Conservation (phyloP, 2,888 invertebrate species). For the Microplitis manilae region DNA sequence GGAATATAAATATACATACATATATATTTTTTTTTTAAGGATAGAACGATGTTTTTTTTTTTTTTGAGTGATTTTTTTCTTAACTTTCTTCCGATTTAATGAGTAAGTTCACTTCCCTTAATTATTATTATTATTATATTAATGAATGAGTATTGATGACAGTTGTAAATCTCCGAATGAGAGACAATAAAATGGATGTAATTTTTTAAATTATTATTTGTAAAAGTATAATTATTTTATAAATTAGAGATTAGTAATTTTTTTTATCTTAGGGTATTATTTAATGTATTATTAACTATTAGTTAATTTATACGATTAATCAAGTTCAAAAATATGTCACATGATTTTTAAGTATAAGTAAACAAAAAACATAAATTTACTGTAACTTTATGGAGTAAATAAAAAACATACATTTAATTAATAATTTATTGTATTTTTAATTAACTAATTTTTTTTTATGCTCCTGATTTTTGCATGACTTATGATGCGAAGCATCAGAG, state of each 20-base stretch:
- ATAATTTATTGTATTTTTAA: background rate
- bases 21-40: background rate
- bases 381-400: background rate
- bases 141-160: background rate
- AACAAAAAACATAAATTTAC: background rate
- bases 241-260: background rate
- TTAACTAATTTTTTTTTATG: background rate
- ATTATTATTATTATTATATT: background rate
- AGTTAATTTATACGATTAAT: background rate
- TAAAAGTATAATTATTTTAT: background rate
- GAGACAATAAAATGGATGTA: slow-evolving; percentile 20
- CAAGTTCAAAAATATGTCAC: background rate
- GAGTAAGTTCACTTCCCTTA: background rate
- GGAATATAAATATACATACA: background rate
- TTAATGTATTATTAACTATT: background rate
- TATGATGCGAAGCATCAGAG: too few species aligned
- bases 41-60: background rate
- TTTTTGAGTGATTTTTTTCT: background rate
- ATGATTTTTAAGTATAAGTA: background rate
- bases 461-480: too few species aligned
- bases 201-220: background rate
- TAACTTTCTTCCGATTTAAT: background rate
- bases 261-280: background rate
- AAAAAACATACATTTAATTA: background rate
- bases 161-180: slow-evolving; percentile 15